Base-by-base conservation (phyloP, 1,140 invertebrate genomes). In the Centruroides sculpturatus region DNA sequence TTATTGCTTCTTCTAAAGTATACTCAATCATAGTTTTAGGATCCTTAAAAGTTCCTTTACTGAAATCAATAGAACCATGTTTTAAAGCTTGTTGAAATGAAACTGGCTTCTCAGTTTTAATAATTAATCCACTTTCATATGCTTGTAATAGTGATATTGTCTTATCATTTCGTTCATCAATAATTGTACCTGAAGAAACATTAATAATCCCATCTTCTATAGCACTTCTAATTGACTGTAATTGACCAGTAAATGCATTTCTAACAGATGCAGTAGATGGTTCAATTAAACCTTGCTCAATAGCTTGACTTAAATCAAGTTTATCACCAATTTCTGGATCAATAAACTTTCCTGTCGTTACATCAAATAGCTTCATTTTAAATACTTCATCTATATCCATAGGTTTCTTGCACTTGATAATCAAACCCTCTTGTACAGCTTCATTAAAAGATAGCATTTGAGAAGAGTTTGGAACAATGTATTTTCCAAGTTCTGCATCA, bases 41-140 rank as follows among this genome's bases (percentile, higher is more conserved):
- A 71, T 93, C 87, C 72, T 85, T 85, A 7, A 92, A 75, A 41
- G 83, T 81, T 1, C 87, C 86, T 23, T 83, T 85, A 36, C 84
- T 79, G 0, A 83, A 81, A 76, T 92, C 85, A 53, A 95, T 78
- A 3, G 92, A 77, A 59, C 83, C 82, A 47, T 73, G 77, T 66
- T 81, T 75, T 50, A 95, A 80, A 2, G 87, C 85, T 69, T 85
- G 80, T 34, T 77, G 75, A 3, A 57, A 53, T 34, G 51, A 53
- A 53, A 93, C 90, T 87, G 89, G 83, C 71, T 87, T 85, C 82
- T 89, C 86, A 72, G 88, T 88, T 72, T 89, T 82, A 75, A 92
- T 80, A 66, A 92, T 82, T 75, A 86, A 85, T 69, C 90, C 88
- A 74, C 83, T 83, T 71, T 92, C 85, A 71, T 83, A 79, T 67